Conservation (phyloP, 64 coral and sea anemone genomes). For the Acropora tenuis region DNA sequence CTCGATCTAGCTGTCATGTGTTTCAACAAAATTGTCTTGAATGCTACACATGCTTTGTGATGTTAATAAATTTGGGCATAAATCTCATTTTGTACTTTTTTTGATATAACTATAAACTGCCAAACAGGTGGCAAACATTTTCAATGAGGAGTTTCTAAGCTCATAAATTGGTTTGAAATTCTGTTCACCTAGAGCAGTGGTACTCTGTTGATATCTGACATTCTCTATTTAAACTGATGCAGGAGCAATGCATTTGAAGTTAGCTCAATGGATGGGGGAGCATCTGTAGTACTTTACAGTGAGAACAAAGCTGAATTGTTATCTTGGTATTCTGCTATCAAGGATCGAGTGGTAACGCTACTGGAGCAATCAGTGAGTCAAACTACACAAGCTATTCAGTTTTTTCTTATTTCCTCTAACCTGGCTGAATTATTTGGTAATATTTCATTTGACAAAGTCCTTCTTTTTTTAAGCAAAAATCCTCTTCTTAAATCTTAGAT, state of each 20-base stretch:
- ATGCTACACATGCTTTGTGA: too few relatives aligned
- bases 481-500: too few relatives aligned
- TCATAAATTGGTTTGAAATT: too few relatives aligned
- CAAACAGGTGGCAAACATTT: too few relatives aligned
- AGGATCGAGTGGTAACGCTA: slow-evolving; percentile 80
- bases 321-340: slow-evolving; percentile 91
- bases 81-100: background rate
- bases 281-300: slow-evolving; percentile 91
- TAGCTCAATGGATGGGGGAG: slow-evolving; percentile 91
- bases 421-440: background rate
- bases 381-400: background rate
- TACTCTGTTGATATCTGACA: too few relatives aligned
- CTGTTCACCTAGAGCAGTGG: too few relatives aligned
- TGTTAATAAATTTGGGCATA: too few relatives aligned
- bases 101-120: background rate
- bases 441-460: background rate
- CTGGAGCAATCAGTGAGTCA: slow-evolving; percentile 80
- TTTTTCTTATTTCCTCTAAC: too few relatives aligned
- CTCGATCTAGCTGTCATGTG: too few relatives aligned
- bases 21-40: too few relatives aligned
- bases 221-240: background rate
- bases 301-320: slow-evolving; percentile 81
- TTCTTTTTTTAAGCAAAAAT: too few relatives aligned
- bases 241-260: slow-evolving; percentile 96
- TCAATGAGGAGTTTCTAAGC: too few relatives aligned